Evolutionary conservation across 2,113 vertebrate genomes (phyloP), one percentile per base, ranked within the genome.

Genomic region (Sciurus niger): DNA sequence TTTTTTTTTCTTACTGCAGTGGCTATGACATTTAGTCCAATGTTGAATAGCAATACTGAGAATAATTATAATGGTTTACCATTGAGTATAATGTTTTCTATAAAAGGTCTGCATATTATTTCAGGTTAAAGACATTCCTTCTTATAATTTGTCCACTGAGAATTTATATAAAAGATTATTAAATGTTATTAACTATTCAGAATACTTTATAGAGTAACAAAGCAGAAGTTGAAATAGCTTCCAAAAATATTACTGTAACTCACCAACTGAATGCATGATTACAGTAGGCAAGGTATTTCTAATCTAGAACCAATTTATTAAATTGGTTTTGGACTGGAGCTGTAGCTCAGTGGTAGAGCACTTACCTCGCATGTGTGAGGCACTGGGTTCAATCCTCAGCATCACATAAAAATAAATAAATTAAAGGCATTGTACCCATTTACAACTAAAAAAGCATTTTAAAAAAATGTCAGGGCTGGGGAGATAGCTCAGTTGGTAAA

Each of bases 51-150:
- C 28, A 96, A n/a, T 48, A 83, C 63, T 60, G 43, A 65, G 22
- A 95, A 60, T 88, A 83, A 84, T 51, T 67, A 32, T 68, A 77
- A 60, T 67, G 86, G 8, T 53, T 93, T 46, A 48, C 51, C 9
- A 43, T 48, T 93, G 72, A 70, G 55, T 63, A 63, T 48, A 90
- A 67, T 72, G 18, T 82, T 84, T 25, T 20, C 34, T 93, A 0
- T 92, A 92, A 93, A 12, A 8, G 53, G 84, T 84, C 25, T 86
- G 24, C 30, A 10, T 17, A 51, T 10, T 58, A 46, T 83, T 63
- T 87, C 32, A 65, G 58, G 32, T 92, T 96, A 94, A 77, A 93
- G 30, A 89, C 20, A 73, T 70, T 89, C 8, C 14, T 78, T 94
- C 86, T 96, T 86, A 25, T 78, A 48, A 37, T 34, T 78, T 88